Evolutionary conservation across 2,888 invertebrate genomes (phyloP).

Genomic region (Agrochola circellaris): DNA sequence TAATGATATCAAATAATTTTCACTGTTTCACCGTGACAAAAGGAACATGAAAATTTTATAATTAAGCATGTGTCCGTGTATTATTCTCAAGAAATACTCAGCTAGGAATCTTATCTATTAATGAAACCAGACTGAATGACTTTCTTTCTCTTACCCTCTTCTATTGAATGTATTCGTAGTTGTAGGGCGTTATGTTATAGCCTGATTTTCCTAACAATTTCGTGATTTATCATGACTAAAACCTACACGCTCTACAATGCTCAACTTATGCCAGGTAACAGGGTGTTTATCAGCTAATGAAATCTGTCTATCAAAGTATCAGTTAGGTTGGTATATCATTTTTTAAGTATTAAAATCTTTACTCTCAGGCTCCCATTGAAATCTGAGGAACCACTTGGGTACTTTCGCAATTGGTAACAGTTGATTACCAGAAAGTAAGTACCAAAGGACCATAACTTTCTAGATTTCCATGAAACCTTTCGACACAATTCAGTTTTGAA

Average conservation of each 20-base stretch:
- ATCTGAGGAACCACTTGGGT: neutral
- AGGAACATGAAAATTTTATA: neutral
- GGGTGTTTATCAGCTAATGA: neutral
- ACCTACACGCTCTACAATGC: neutral
- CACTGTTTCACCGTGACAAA: neutral
- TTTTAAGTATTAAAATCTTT: neutral
- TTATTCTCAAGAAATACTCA: neutral
- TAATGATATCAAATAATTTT: slow-evolving; percentile 37
- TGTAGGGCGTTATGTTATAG: neutral
- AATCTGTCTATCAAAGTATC: neutral
- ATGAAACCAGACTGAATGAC: neutral
- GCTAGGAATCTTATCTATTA: neutral
- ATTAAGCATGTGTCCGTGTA: neutral
- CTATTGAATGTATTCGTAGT: neutral
- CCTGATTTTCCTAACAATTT: neutral
- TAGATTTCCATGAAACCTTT: neutral
- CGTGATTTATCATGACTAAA: neutral
- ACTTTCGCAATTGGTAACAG: neutral
- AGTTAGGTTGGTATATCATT: neutral
- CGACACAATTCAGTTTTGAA: neutral
- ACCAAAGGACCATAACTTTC: neutral
- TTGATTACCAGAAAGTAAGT: neutral
- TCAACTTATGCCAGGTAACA: neutral
- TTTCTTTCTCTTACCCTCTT: no score
- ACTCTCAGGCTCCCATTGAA: neutral